Conservation (phyloP, 2,888 invertebrate genomes). For the Trissonchulus latispiculum region DNA sequence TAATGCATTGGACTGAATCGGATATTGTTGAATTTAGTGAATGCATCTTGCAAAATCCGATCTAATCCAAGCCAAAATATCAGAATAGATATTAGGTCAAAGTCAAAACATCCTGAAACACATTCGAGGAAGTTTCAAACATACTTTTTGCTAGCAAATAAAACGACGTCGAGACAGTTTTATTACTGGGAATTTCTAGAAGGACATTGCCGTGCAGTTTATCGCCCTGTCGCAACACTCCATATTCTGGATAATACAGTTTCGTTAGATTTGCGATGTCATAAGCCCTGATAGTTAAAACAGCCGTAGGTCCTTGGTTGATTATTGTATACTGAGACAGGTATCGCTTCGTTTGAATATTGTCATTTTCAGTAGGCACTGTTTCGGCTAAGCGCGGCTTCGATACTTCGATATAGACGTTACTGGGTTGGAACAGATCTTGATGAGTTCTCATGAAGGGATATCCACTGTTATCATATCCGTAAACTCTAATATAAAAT, state of each 20-base stretch:
- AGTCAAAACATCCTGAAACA: background rate
- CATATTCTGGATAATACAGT: background rate
- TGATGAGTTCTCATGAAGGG: background rate
- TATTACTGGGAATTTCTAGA: background rate
- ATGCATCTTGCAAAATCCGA: too few relatives aligned
- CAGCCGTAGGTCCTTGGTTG: background rate
- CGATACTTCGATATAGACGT: background rate
- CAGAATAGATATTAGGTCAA: too few relatives aligned
- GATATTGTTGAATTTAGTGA: too few relatives aligned
- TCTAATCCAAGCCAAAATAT: too few relatives aligned
- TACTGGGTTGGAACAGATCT: background rate
- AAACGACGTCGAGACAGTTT: background rate
- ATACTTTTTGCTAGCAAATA: background rate
- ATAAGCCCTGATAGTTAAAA: background rate
- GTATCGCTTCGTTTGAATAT: background rate
- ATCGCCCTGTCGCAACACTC: background rate
- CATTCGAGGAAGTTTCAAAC: background rate
- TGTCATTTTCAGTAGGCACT: background rate
- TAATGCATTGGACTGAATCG: too few relatives aligned
- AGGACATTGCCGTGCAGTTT: background rate
- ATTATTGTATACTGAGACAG: background rate
- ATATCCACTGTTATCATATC: background rate
- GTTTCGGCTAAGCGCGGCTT: background rate
- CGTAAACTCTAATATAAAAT: background rate
- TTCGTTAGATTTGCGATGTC: background rate